Conservation (phyloP, 2,797 vertebrate species). For the Petrocephalus schoutedeni region DNA sequence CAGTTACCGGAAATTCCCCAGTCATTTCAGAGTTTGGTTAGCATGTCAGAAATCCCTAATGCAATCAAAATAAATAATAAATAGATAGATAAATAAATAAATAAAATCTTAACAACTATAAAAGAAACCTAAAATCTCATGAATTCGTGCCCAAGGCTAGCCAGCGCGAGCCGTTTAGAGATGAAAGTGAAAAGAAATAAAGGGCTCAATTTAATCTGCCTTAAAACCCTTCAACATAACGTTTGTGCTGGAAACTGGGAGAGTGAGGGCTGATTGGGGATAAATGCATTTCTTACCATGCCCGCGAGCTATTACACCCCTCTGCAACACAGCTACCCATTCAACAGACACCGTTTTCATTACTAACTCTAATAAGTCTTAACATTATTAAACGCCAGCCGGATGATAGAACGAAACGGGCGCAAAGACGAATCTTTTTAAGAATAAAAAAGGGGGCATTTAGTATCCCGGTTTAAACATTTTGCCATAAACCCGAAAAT, state of each 20-base stretch:
- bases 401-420: conserved; percentile 77
- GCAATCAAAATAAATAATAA: conserved; percentile 49
- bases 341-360: conserved; percentile 83
- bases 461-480: conserved; percentile 59
- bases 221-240: conserved; percentile 95
- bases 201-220: conserved; percentile 98
- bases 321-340: conserved; percentile 86
- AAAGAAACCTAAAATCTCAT: conserved; percentile 65
- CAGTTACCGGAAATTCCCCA: conserved; percentile 18
- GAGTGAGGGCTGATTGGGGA: conserved; percentile 94
- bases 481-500: conserved; percentile 54
- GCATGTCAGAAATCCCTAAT: conserved; percentile 34
- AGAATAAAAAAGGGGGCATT: conserved; percentile 65
- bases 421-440: conserved; percentile 75
- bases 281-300: conserved; percentile 93
- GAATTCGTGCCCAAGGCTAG: conserved; percentile 75
- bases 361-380: conserved; percentile 96
- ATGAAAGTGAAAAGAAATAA: conserved; percentile 99
- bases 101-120: conserved; percentile 61
- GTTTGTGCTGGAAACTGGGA: conserved; percentile 85
- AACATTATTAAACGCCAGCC: conserved; percentile 93
- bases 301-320: conserved; percentile 90
- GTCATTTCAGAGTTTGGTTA: conserved; percentile 21
- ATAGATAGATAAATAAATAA: conserved; percentile 54
- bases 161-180: conserved; percentile 89